Evolutionary conservation across 2,888 invertebrate species (phyloP).

Genomic region (Thysanoteuthis rhombus): DNA sequence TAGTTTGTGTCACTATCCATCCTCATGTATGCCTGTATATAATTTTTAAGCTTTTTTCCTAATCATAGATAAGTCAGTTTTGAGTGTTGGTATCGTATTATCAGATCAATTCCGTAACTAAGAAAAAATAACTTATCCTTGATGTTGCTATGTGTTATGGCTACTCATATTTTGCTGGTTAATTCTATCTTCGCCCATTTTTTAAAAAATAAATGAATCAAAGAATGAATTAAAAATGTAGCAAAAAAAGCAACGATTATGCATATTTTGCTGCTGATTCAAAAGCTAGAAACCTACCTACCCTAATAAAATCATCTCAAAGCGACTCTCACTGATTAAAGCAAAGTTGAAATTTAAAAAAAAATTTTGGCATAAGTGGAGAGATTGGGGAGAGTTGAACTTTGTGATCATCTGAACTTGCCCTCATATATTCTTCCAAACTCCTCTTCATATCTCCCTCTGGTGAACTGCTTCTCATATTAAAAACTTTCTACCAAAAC

Average conservation of each 20-base stretch:
- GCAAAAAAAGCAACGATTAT: neutral
- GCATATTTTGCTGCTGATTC: neutral
- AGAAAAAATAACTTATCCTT: neutral
- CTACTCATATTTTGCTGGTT: neutral
- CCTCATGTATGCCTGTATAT: neutral
- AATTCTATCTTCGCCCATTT: neutral
- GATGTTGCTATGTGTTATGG: neutral
- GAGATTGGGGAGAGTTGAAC: neutral
- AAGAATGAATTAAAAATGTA: too few relatives aligned
- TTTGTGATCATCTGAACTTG: neutral
- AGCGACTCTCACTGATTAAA: neutral
- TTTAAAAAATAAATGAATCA: neutral
- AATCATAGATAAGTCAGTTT: neutral
- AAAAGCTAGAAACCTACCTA: neutral
- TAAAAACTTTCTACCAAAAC: too few relatives aligned
- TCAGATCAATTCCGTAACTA: neutral
- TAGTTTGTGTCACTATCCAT: neutral
- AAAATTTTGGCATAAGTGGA: neutral
- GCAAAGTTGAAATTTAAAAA: neutral
- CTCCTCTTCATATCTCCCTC: too few relatives aligned
- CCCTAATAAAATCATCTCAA: neutral
- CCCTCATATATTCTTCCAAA: neutral
- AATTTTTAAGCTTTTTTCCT: neutral
- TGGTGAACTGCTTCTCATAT: too few relatives aligned
- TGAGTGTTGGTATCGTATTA: neutral